Evolutionary conservation across 2,113 vertebrate genomes (phyloP).

Genomic region (Malaclemys terrapin): DNA sequence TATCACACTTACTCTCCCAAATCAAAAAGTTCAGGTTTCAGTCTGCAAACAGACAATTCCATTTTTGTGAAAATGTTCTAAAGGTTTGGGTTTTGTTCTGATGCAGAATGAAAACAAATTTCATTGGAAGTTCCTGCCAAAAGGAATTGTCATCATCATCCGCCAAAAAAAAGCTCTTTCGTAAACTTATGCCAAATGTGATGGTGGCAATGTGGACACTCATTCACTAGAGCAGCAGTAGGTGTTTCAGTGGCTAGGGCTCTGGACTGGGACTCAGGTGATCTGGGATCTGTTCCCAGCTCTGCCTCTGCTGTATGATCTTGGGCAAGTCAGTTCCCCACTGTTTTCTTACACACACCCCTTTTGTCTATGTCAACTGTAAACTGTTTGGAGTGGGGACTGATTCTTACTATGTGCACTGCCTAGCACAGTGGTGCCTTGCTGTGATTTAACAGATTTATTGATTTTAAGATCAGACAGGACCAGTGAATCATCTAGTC

Average conservation of each 20-base stretch:
- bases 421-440: not conserved
- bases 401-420: not conserved
- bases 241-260: fast-evolving
- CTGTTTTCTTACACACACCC: not conserved
- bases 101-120: not conserved
- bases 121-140: not conserved
- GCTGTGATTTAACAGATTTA: not conserved
- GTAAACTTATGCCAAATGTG: not conserved
- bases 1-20: not conserved
- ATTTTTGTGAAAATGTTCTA: not conserved
- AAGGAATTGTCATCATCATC: not conserved
- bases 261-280: not conserved
- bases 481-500: not conserved
- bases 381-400: fast-evolving
- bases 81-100: not conserved
- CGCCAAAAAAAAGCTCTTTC: not conserved
- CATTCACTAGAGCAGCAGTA: fast-evolving
- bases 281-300: not conserved
- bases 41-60: not conserved
- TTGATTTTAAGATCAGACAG: not conserved
- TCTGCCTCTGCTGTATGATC: not conserved
- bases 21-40: not conserved
- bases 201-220: fast-evolving
- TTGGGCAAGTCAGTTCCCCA: not conserved
- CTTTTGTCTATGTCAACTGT: not conserved